Evolutionary conservation across 2,113 vertebrate genomes (phyloP), one percentile per base, ranked within the genome.

Genomic region (Abramis brama): DNA sequence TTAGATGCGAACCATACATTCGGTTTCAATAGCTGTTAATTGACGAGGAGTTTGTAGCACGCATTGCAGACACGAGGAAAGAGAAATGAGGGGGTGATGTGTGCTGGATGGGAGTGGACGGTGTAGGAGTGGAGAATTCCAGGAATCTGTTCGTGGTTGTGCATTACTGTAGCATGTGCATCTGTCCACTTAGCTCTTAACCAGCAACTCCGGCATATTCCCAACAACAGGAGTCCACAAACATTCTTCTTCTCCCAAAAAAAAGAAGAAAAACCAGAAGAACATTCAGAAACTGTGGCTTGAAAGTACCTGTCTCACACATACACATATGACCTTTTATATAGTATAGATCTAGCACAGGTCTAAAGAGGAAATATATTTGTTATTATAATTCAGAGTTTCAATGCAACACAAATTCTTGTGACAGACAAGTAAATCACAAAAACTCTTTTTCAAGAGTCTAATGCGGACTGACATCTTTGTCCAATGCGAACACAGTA

Each of bases 51-150:
- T 82, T 33, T 36, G 45, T 5, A 33, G 45, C 43, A 82, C 11
- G 17, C 23, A 50, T 50, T 75, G 43, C 23, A 27, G 43, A 25
- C 52, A 39, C 4, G 12, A 68, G 62, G 71, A 50, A 64, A 68
- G 47, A 33, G 45, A 45, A 57, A 77, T 36, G 66, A 64, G 68
- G 33, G 55, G 74, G 82, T 12, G 57, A 91, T 70, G 60, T 84
- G 86, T 84, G 75, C 59, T 86, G 21, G 17, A 75, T 81, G 79
- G 92, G 93, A 93, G 93, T 93, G 92, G 89, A 89, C 89, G 92
- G 93, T 76, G 93, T 89, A 91, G 93, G 87, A 92, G 89, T 91
- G 89, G 86, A 92, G 91, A 92, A 95, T 95, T 94, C 92, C 93
- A 92, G 92, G 92, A 94, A 94, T 94, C 91, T 85, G 84, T 92